Percentiles rank a stretch among this genome's conserved stretches.
Evolutionary conservation across 2,888 invertebrate species (phyloP).

Genomic region (Limnephilus marmoratus): DNA sequence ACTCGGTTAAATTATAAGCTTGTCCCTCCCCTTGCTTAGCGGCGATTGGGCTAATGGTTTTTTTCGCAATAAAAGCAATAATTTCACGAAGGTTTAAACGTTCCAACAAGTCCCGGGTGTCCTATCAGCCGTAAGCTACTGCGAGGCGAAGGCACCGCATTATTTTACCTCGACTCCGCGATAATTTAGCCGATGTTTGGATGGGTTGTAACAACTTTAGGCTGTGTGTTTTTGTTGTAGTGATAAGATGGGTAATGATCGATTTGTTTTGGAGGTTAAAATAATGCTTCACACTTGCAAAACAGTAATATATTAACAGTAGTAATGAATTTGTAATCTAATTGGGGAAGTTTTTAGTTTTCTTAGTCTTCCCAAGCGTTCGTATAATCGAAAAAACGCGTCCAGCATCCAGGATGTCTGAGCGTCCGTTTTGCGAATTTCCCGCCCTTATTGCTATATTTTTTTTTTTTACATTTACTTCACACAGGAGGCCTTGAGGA

Average conservation of each 20-base stretch:
- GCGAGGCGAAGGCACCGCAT: neutral
- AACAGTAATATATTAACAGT: too few relatives aligned
- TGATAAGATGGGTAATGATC: neutral
- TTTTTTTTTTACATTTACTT: too few relatives aligned
- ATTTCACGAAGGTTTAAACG: neutral
- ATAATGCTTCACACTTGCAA: too few relatives aligned
- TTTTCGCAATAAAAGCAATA: constrained; percentile 1
- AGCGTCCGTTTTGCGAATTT: too few relatives aligned
- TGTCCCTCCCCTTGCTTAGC: neutral
- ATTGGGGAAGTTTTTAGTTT: too few relatives aligned
- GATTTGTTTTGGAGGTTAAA: neutral
- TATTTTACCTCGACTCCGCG: neutral
- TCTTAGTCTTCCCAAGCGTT: too few relatives aligned
- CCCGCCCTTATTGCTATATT: too few relatives aligned
- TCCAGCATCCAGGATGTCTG: too few relatives aligned
- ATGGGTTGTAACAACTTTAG: neutral
- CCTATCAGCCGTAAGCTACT: neutral
- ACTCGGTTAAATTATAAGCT: neutral
- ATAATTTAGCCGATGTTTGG: neutral
- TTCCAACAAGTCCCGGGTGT: neutral
- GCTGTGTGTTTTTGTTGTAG: neutral
- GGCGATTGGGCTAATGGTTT: neutral
- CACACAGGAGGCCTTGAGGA: too few relatives aligned
- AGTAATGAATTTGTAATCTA: too few relatives aligned
- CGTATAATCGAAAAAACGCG: too few relatives aligned